phyloP scores from a whole-genome alignment of 2,797 vertebrate genomes.

The Pangasius krempfi region DNA sequence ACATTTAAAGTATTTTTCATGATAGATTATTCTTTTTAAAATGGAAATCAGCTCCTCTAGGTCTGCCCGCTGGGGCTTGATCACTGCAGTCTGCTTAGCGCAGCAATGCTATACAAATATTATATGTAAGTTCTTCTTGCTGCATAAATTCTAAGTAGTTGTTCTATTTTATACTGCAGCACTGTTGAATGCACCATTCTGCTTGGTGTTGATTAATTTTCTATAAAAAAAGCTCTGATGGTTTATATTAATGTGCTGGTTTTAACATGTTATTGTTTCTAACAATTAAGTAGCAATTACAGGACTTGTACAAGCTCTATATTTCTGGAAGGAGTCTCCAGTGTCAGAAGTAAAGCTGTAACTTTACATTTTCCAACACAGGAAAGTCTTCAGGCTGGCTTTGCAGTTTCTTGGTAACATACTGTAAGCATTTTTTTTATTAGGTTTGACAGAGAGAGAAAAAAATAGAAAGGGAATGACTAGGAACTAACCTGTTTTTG shows the following conservation, averaged over 20 bases:
- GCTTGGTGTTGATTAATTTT: background rate
- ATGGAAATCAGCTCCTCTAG: background rate
- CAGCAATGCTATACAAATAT: constrained; percentile 1
- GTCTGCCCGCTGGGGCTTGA: background rate
- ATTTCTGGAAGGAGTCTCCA: background rate
- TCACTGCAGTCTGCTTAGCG: constrained; percentile 1
- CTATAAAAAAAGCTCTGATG: background rate
- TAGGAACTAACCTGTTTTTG: constrained; percentile 21
- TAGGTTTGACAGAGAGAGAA: background rate
- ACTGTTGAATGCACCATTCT: background rate
- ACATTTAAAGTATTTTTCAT: background rate
- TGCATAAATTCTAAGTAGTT: background rate
- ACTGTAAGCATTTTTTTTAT: background rate
- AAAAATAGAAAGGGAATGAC: background rate
- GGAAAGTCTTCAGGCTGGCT: background rate
- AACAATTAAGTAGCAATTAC: background rate
- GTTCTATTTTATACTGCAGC: background rate
- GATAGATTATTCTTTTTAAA: background rate
- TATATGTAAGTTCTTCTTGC: background rate
- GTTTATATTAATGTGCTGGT: background rate
- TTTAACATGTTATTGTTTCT: background rate
- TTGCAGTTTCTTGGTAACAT: background rate
- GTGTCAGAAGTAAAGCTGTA: background rate
- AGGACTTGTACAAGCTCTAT: background rate
- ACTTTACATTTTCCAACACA: background rate